These are phyloP conservation scores for Hylomyscus alleni DNA, from an alignment of 2,797 vertebrate genomes.

Conservation along the genomic window DNA sequence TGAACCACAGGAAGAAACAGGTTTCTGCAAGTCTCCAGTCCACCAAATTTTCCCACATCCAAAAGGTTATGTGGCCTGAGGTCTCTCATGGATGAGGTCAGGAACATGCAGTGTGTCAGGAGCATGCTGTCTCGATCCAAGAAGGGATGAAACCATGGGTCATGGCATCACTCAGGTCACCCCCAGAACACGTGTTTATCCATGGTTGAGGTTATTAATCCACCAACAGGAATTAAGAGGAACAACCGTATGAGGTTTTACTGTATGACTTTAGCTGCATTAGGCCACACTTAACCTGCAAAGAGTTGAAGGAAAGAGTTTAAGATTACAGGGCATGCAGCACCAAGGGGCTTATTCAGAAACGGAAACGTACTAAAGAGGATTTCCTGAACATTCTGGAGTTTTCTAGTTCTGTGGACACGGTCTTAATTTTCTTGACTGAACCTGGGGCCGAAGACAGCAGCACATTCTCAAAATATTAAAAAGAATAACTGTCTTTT, in stretches of 20 bases:
- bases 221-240: neutral
- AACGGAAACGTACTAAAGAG: neutral
- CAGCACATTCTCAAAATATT: neutral
- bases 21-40: neutral
- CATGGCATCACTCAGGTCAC: neutral
- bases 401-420: neutral
- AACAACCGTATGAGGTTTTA: neutral
- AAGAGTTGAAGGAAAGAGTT: neutral
- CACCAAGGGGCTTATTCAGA: neutral
- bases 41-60: neutral
- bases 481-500: neutral
- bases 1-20: neutral
- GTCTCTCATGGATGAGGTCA: neutral
- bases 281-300: neutral
- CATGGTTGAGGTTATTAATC: neutral
- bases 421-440: neutral
- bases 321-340: neutral
- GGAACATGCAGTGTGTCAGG: too few species aligned
- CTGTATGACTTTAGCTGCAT: neutral
- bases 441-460: neutral
- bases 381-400: neutral
- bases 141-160: neutral
- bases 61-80: neutral
- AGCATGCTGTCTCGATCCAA: too few species aligned
- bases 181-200: neutral